These are phyloP conservation scores for Hipposideros larvatus DNA, from an alignment of 2,797 vertebrate genomes.

Conservation along the genomic window DNA sequence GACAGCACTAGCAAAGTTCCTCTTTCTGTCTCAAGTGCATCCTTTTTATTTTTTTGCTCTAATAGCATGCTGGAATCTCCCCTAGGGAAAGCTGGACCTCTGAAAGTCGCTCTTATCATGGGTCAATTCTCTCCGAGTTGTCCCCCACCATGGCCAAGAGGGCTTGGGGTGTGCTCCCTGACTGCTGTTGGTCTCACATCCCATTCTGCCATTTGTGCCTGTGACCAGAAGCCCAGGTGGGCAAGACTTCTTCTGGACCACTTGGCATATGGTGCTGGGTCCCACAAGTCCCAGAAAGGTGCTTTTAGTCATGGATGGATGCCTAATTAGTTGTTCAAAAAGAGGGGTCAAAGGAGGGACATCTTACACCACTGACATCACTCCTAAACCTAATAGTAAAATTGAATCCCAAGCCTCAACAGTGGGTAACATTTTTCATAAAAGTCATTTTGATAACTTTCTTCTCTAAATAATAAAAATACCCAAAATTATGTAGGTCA, in stretches of 20 bases:
- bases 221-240: too few species aligned
- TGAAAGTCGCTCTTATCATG: neutral
- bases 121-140: neutral
- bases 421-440: neutral
- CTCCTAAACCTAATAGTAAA: neutral
- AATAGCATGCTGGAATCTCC: neutral
- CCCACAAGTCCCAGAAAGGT: too few species aligned
- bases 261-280: too few species aligned
- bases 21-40: neutral
- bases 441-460: conserved; percentile 25
- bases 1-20: neutral
- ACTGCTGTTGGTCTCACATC: neutral
- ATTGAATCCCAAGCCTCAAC: neutral
- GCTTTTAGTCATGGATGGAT: too few species aligned
- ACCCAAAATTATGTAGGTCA: neutral
- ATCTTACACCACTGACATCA: neutral
- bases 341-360: neutral
- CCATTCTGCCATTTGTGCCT: too few species aligned
- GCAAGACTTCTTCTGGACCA: too few species aligned
- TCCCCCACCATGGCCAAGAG: neutral
- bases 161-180: neutral
- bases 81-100: neutral
- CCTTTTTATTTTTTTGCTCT: neutral
- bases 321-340: too few species aligned
- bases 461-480: conserved; percentile 56